Base-by-base conservation (phyloP, 1,140 invertebrate genomes). In the Anagrus nilaparvatae region DNA sequence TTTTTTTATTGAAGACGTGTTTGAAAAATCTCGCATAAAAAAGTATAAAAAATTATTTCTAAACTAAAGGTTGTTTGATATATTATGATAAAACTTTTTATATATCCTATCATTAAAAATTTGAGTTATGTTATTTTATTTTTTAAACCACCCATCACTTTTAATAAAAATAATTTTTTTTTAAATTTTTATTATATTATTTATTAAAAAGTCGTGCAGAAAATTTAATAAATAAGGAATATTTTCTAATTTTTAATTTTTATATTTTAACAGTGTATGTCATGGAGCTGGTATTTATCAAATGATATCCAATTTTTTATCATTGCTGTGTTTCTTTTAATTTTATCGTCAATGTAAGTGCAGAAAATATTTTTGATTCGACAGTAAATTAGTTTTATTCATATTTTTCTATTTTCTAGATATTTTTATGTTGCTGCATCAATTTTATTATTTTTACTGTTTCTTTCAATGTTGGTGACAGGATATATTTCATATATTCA, bases 281-380 rank as follows among this genome's bases (percentile, higher is more conserved):
- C 75, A 5, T 87, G 83, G 79, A 78, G 80, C 17, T 90, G 87
- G 87, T 89, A 86, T 51, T 52, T 90, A 30, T 77, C 84, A 12
- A 78, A 78, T 41, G 87, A 90, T 56, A 86, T 84, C 74, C 84
- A 87, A 61, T 84, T 82, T 53, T 87, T 79, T 52, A 52, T 79
- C 5, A 56, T 85, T 38, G 62, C 60, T 24, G 58, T 59, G 0
- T 47, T 70, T 10, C 34, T 78, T 1, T 49, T 78, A 10, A 64
- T 77, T 12, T 41, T 76, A 5, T 77, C 74, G 18, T 62, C 62
- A 18, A 62, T 63, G 74, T 78, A 61, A 70, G 65, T 60, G n/a
- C n/a, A n/a, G n/a, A n/a, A n/a, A n/a, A n/a, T n/a, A n/a, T n/a
- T n/a, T n/a, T n/a, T n/a, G n/a, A n/a, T n/a, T n/a, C n/a, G n/a